Evolutionary conservation across 2,797 vertebrate species (phyloP).

Genomic region (Okamejei kenojei): DNA sequence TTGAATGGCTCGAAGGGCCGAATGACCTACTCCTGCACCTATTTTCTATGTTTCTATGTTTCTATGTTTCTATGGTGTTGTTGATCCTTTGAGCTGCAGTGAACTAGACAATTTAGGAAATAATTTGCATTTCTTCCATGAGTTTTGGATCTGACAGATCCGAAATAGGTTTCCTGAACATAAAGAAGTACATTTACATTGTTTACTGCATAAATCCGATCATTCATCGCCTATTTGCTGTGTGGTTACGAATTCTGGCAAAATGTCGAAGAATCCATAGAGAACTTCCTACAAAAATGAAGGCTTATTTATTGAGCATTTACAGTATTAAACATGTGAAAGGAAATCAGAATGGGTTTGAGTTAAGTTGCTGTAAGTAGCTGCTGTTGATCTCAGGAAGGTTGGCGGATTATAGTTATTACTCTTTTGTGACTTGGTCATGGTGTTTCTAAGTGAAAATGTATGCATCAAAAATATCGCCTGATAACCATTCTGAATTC

Average conservation of each 20-base stretch:
- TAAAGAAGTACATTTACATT: constrained; percentile 20
- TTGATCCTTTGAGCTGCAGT: neutral
- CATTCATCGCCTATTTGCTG: neutral
- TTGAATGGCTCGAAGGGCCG: no score
- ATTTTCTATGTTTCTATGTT: no score
- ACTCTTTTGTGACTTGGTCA: neutral
- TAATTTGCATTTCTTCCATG: constrained; percentile 28
- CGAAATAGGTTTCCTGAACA: constrained; percentile 29
- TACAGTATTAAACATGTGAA: neutral
- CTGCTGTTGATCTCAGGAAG: neutral
- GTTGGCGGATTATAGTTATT: neutral
- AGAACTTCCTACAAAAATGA: neutral
- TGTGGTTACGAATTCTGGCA: neutral
- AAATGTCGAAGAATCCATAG: neutral
- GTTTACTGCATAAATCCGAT: neutral
- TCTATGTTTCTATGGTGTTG: neutral
- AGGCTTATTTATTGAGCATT: constrained; percentile 1
- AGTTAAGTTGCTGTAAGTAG: neutral
- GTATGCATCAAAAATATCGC: neutral
- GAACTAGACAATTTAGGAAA: constrained; percentile 18
- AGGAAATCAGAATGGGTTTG: neutral
- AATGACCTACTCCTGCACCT: no score
- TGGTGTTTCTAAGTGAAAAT: neutral
- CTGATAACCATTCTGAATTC: constrained; percentile 2
- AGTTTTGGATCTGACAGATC: constrained; percentile 24